These are phyloP conservation scores for Ceyx margarethae DNA, from an alignment of 2,113 vertebrate genomes.

Conservation along the genomic window DNA sequence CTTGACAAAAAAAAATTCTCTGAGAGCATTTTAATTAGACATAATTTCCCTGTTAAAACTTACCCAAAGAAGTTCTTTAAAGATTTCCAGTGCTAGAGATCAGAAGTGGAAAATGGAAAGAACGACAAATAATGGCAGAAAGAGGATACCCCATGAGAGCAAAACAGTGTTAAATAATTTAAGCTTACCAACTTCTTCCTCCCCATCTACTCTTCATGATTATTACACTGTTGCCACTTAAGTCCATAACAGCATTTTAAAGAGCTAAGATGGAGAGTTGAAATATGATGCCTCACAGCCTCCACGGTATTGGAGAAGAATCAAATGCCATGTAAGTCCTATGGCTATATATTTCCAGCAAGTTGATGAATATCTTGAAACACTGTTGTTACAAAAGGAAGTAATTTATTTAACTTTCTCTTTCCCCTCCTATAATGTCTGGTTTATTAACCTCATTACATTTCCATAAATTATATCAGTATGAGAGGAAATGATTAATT, in stretches of 20 bases:
- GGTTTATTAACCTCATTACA: conserved; percentile 75
- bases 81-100: not conserved
- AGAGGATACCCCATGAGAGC: not conserved
- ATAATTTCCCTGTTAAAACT: not conserved
- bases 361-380: conserved; percentile 78
- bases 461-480: conserved; percentile 79
- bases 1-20: not conserved
- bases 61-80: not conserved
- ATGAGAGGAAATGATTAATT: conserved; percentile 80
- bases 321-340: conserved; percentile 67
- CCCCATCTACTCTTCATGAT: not conserved
- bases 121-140: conserved; percentile 1
- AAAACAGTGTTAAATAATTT: not conserved
- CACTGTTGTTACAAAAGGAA: conserved; percentile 78
- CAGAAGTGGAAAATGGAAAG: not conserved
- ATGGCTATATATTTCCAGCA: conserved; percentile 72
- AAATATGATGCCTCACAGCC: conserved; percentile 64
- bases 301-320: conserved; percentile 63
- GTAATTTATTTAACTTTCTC: conserved; percentile 80
- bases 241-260: conserved; percentile 47
- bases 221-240: conserved; percentile 28
- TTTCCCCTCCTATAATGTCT: conserved; percentile 65
- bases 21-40: not conserved
- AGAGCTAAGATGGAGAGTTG: conserved; percentile 65
- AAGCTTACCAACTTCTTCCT: conserved; percentile 4